Evolutionary conservation across 2,888 invertebrate genomes (phyloP).

Genomic region (Drosophila nr. perissopoda): DNA sequence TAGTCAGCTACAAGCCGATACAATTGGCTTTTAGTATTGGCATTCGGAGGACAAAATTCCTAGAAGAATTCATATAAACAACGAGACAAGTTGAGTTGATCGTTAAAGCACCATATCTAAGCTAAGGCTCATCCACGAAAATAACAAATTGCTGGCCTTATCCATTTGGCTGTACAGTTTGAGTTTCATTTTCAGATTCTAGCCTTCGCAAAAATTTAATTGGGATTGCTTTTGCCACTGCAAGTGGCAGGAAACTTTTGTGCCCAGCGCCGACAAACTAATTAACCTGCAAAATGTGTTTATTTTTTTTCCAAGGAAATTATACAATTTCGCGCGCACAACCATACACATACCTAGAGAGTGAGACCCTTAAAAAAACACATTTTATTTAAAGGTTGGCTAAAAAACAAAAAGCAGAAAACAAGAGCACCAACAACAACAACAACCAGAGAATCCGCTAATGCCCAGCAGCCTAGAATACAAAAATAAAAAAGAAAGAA

Average conservation of each 20-base stretch:
- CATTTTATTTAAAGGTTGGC: constrained; percentile 63
- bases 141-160: constrained; percentile 45
- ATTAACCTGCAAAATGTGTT: constrained; percentile 61
- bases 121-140: constrained; percentile 8
- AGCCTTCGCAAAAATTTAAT: constrained; percentile 59
- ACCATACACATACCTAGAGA: constrained; percentile 15
- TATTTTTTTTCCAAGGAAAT: constrained; percentile 72
- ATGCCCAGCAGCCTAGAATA: constrained; percentile 44
- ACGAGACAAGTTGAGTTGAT: background rate
- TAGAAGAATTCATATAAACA: background rate
- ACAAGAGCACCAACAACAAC: constrained; percentile 13
- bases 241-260: constrained; percentile 76
- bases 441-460: constrained; percentile 46
- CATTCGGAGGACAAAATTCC: background rate
- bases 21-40: background rate
- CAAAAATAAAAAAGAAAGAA: constrained; percentile 13
- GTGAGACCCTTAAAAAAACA: constrained; percentile 48
- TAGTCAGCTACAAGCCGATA: background rate
- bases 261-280: constrained; percentile 69
- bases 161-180: constrained; percentile 27
- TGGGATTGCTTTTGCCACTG: constrained; percentile 76
- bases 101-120: constrained; percentile 22
- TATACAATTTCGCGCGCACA: constrained; percentile 71
- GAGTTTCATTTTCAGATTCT: constrained; percentile 16
- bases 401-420: constrained; percentile 35